Conservation (phyloP, 37 sponge, comb jelly and placozoan genomes). For the Diacarnus erythraeanus region DNA sequence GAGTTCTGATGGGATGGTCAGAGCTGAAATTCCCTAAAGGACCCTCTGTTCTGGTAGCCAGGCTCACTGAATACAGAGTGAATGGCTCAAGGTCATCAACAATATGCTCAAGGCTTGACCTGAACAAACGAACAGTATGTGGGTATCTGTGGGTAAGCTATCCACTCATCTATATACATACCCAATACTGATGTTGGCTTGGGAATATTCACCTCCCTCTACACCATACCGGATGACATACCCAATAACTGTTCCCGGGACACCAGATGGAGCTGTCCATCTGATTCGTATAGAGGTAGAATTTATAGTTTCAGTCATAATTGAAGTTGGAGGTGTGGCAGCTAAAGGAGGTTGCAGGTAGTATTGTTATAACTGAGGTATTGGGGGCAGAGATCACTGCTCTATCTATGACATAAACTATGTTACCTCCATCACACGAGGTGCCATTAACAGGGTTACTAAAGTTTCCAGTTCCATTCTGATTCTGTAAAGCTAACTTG, state of each 20-base stretch:
- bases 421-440: slow-evolving; percentile 31
- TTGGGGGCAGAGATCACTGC: not conserved
- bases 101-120: not conserved
- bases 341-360: not conserved
- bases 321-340: not conserved
- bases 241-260: slow-evolving; percentile 2
- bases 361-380: not conserved
- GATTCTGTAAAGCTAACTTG: slow-evolving; percentile 13
- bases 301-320: not conserved
- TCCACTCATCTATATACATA: too few species aligned
- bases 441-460: slow-evolving; percentile 2
- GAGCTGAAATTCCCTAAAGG: not conserved
- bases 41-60: slow-evolving; percentile 7
- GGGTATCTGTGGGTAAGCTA: too few species aligned
- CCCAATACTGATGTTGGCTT: too few species aligned
- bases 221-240: not conserved
- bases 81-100: slow-evolving; percentile 6
- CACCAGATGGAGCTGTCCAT: not conserved
- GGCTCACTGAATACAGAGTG: slow-evolving; percentile 7
- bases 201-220: too few species aligned
- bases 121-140: too few species aligned
- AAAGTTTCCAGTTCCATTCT: slow-evolving; percentile 22
- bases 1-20: not conserved
- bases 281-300: not conserved
- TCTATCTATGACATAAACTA: too few species aligned